Evolutionary conservation across 2,888 invertebrate species (phyloP).

Genomic region (Drosophila eohydei): DNA sequence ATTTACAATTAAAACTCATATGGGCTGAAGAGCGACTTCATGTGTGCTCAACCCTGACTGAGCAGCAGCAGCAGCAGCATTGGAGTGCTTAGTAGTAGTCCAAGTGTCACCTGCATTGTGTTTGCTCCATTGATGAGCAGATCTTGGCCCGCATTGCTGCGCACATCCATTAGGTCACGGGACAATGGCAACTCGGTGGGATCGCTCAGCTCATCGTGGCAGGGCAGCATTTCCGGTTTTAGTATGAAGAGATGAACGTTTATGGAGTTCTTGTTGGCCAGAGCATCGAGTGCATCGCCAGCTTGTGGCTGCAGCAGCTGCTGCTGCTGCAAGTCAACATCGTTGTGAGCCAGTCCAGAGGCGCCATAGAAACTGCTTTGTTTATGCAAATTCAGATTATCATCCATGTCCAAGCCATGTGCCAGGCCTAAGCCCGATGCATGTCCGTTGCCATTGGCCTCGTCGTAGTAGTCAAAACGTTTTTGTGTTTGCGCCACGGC

Average conservation of each 20-base stretch:
- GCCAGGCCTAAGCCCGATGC: conserved; percentile 40
- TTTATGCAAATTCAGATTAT: conserved; percentile 77
- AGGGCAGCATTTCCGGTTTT: conserved; percentile 87
- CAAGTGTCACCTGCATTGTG: conserved; percentile 15
- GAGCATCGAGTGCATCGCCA: conserved; percentile 57
- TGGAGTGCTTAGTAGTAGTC: conserved; percentile 12
- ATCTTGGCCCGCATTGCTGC: conserved; percentile 79
- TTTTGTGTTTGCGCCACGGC: conserved; percentile 70
- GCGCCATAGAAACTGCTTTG: conserved; percentile 66
- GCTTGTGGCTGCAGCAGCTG: conserved; percentile 34
- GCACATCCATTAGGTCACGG: conserved; percentile 85
- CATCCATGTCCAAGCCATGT: conserved; percentile 69
- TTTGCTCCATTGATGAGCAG: conserved; percentile 44
- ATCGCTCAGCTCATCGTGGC: conserved; percentile 87
- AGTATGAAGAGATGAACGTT: conserved; percentile 86
- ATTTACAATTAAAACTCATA: conserved; percentile 67
- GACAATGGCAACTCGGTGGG: conserved; percentile 88
- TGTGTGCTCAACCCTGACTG: conserved; percentile 37
- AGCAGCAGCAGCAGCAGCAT: conserved; percentile 27
- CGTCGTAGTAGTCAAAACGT: conserved; percentile 71
- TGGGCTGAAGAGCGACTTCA: neutral
- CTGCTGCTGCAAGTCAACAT: conserved; percentile 59
- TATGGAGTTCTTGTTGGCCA: conserved; percentile 67
- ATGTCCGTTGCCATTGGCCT: conserved; percentile 54
- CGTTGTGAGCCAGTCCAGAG: conserved; percentile 53